Conservation (phyloP, 2,888 invertebrate genomes). For the Sisyra nigra region DNA sequence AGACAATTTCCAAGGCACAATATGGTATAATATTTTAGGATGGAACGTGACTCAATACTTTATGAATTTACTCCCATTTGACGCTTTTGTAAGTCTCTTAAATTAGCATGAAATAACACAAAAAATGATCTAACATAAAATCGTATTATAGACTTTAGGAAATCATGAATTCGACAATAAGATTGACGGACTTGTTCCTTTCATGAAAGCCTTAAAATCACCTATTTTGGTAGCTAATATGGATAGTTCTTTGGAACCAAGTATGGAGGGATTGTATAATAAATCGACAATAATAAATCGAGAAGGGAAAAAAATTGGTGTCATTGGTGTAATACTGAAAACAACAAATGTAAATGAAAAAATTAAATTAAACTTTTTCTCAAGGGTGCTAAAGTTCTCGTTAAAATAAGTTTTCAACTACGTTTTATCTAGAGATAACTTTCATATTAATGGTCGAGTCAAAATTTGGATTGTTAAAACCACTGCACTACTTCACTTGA, state of each 20-base stretch:
- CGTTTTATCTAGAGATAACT: no score
- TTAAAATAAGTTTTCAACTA: no score
- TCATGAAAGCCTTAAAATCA: constrained; percentile 42
- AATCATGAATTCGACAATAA: constrained; percentile 79
- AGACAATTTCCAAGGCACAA: constrained; percentile 70
- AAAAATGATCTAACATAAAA: no score
- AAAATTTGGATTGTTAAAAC: no score
- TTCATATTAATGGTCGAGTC: no score
- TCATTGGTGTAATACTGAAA: constrained; percentile 45
- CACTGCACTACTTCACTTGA: no score
- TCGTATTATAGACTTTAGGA: constrained; percentile 65
- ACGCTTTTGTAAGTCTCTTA: constrained; percentile 58
- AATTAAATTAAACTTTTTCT: no score
- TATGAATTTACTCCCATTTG: constrained; percentile 57
- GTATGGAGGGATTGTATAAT: constrained; percentile 38
- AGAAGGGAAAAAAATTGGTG: constrained; percentile 49
- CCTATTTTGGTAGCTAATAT: constrained; percentile 64
- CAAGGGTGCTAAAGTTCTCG: no score
- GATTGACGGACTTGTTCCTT: constrained; percentile 53
- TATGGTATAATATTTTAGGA: constrained; percentile 64
- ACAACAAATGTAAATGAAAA: not conserved
- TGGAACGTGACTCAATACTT: constrained; percentile 61
- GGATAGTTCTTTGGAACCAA: constrained; percentile 49
- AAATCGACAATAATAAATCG: constrained; percentile 48
- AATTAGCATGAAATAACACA: no score